A percentile compares a stretch with the other conserved stretches of the same genome.
Conservation (phyloP, 2,888 invertebrate genomes). For the Sicus ferrugineus region DNA sequence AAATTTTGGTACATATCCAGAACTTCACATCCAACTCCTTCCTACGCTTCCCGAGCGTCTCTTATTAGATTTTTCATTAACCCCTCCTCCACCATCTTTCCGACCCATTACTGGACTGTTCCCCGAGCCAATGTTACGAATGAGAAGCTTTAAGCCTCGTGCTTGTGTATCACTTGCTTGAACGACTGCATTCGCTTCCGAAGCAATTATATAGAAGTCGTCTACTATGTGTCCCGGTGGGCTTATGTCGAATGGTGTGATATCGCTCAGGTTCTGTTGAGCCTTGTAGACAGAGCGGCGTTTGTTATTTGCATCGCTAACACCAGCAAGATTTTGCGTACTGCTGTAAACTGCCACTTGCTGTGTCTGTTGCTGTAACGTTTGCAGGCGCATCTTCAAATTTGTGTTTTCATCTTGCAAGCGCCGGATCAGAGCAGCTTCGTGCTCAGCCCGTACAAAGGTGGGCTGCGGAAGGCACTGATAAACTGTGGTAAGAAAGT, state of each 20-base stretch:
- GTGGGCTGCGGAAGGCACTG: conserved; percentile 89
- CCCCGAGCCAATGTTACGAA: conserved; percentile 80
- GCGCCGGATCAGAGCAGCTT: conserved; percentile 79
- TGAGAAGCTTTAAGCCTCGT: conserved; percentile 78
- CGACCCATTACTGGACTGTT: conserved; percentile 83
- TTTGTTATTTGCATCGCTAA: conserved; percentile 40
- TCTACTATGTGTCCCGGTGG: conserved; percentile 84
- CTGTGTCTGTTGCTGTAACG: conserved; percentile 54
- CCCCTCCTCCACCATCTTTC: conserved; percentile 65
- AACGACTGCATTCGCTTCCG: conserved; percentile 69
- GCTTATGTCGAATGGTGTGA: conserved; percentile 73
- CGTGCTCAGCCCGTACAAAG: conserved; percentile 85
- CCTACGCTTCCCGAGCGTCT: conserved; percentile 63
- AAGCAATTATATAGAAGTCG: conserved; percentile 90
- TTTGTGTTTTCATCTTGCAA: conserved; percentile 85
- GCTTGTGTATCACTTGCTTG: conserved; percentile 69
- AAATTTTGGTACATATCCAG: neutral
- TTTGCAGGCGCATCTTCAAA: conserved; percentile 67
- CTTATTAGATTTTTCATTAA: conserved; percentile 12
- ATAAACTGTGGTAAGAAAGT: conserved; percentile 88
- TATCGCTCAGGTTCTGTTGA: conserved; percentile 68
- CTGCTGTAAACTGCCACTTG: conserved; percentile 42
- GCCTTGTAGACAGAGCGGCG: conserved; percentile 61
- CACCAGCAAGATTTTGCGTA: conserved; percentile 41
- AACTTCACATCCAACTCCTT: conserved; percentile 59